phyloP scores from a whole-genome alignment of 2,113 vertebrate genomes.

The Microcebus lehilahytsara region DNA sequence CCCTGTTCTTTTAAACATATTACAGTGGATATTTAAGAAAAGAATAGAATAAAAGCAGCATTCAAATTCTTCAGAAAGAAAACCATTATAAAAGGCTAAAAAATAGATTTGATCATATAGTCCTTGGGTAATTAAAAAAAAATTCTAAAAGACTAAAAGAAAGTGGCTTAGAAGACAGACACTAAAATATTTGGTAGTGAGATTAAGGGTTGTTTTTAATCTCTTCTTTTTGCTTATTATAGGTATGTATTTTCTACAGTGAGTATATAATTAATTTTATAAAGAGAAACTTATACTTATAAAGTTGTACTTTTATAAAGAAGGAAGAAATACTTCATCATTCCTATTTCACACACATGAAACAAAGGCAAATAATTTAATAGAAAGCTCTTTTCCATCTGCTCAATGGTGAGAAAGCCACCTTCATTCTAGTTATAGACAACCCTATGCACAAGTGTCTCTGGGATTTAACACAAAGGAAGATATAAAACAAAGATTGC shows the following conservation, averaged over 20 bases:
- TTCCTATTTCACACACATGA: background rate
- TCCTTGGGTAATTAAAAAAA: background rate
- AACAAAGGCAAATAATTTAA: background rate
- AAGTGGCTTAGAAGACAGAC: background rate
- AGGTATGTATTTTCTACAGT: background rate
- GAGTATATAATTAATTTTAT: background rate
- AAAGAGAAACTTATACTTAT: background rate
- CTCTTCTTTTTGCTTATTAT: background rate
- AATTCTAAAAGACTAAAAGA: background rate
- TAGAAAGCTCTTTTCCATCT: background rate
- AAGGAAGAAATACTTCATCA: background rate
- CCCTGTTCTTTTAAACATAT: background rate
- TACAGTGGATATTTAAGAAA: background rate
- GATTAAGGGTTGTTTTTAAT: background rate
- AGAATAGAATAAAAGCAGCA: background rate
- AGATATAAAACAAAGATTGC: background rate
- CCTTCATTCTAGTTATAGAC: background rate
- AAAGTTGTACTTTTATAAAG: background rate
- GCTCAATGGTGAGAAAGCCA: background rate
- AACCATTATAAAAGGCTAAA: background rate
- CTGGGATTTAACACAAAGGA: background rate
- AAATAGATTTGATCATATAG: background rate
- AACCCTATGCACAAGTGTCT: background rate
- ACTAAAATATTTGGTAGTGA: background rate
- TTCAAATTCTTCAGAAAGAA: background rate